A percentile compares a stretch with the other conserved stretches of the same genome.
Conservation (phyloP, 2,888 invertebrate genomes). For the Patella depressa region DNA sequence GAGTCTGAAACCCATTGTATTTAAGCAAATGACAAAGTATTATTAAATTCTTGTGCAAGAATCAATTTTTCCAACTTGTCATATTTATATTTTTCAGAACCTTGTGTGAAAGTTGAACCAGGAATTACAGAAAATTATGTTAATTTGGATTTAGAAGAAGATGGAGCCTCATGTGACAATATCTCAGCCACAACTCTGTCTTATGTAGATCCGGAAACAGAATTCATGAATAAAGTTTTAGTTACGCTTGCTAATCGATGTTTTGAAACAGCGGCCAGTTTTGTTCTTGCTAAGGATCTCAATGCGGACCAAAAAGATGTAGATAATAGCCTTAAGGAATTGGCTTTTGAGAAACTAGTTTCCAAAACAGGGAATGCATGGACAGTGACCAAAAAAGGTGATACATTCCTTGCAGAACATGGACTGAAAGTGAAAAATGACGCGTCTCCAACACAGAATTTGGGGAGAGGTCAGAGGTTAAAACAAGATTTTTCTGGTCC, state of each 20-base stretch:
- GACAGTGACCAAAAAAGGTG: slow-evolving; percentile 41
- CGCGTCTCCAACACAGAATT: background rate
- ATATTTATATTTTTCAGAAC: background rate
- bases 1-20: no score
- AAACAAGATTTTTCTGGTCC: slow-evolving; percentile 22
- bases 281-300: slow-evolving; percentile 38
- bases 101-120: background rate
- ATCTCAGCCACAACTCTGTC: background rate
- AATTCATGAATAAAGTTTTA: slow-evolving; percentile 27
- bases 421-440: background rate
- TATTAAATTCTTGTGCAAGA: no score
- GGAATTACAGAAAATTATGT: background rate
- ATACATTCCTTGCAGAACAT: slow-evolving; percentile 35
- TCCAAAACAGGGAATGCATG: slow-evolving; percentile 32
- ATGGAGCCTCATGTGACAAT: background rate
- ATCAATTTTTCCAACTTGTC: no score
- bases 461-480: background rate
- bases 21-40: no score
- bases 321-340: slow-evolving; percentile 28
- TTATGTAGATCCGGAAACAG: background rate
- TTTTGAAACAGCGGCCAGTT: slow-evolving; percentile 20
- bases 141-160: background rate
- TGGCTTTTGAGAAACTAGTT: slow-evolving; percentile 34
- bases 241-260: slow-evolving; percentile 25
- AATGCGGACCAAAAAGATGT: slow-evolving; percentile 30